phyloP scores from a whole-genome alignment of 2,113 vertebrate species.

The Strigops habroptila region DNA sequence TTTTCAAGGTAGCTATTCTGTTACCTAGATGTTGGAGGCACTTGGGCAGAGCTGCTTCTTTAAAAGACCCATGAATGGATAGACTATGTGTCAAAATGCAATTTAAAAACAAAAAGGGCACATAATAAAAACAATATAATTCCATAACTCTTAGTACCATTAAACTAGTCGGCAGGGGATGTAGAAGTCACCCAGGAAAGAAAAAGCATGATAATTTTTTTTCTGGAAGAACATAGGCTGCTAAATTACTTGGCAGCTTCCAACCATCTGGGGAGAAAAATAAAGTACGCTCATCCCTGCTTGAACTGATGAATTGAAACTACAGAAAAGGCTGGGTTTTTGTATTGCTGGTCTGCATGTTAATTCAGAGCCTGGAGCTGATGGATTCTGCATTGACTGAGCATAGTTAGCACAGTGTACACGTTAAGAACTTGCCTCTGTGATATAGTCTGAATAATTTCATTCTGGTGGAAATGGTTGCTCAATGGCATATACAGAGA shows the following conservation, averaged over 20 bases:
- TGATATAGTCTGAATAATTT: neutral
- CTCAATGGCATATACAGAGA: neutral
- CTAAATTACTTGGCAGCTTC: slow-evolving; percentile 54
- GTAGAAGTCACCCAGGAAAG: slow-evolving; percentile 32
- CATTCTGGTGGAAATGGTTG: neutral
- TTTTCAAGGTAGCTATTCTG: slow-evolving; percentile 20
- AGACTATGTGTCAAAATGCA: slow-evolving; percentile 22
- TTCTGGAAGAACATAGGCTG: slow-evolving; percentile 30
- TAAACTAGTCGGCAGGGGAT: slow-evolving; percentile 19
- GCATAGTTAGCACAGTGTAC: neutral
- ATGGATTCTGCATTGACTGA: neutral
- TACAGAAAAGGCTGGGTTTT: neutral
- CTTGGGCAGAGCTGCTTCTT: slow-evolving; percentile 4
- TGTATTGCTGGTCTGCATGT: slow-evolving; percentile 23
- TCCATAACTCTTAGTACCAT: slow-evolving; percentile 8
- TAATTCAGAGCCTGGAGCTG: slow-evolving; percentile 10
- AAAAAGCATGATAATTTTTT: slow-evolving; percentile 33
- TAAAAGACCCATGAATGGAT: slow-evolving; percentile 2
- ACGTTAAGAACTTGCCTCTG: neutral
- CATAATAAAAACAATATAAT: slow-evolving; percentile 26
- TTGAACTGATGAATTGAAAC: slow-evolving; percentile 52
- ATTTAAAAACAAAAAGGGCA: slow-evolving; percentile 31
- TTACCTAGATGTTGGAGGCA: neutral
- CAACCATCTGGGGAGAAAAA: slow-evolving; percentile 50
- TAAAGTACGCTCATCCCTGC: slow-evolving; percentile 17